These are phyloP conservation scores for Galagoides demidoff DNA, from an alignment of 2,797 vertebrate genomes.

Conservation along the genomic window DNA sequence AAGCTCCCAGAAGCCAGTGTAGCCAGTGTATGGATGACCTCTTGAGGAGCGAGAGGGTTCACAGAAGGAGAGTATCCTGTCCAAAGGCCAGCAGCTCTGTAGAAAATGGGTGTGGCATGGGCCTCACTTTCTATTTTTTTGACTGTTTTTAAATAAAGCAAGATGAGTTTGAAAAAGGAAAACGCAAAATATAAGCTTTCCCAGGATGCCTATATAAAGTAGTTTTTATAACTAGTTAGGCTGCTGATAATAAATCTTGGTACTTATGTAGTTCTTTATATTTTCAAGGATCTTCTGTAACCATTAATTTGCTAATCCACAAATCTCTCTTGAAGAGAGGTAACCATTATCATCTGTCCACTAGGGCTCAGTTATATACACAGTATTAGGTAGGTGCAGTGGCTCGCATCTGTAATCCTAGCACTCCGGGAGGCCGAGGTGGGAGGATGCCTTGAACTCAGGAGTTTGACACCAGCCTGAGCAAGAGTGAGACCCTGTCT, in stretches of 20 bases:
- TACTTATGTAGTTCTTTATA: conserved; percentile 39
- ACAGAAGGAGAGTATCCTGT: not conserved
- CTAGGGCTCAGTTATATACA: not conserved
- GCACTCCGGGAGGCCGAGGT: too few species aligned
- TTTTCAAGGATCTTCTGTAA: conserved; percentile 36
- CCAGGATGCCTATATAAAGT: not conserved
- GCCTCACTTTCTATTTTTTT: not conserved
- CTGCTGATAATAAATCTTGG: conserved; percentile 42
- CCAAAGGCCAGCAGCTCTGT: not conserved
- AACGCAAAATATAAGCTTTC: not conserved
- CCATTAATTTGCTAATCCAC: conserved; percentile 56
- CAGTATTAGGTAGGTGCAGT: not conserved
- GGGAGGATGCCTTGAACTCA: too few species aligned
- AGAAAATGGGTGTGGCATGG: not conserved
- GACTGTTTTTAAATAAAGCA: conserved; percentile 18
- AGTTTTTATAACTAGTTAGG: conserved; percentile 44
- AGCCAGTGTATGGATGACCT: not conserved
- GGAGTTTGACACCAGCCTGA: too few species aligned
- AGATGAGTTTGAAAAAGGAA: conserved; percentile 16
- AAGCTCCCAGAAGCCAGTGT: not conserved
- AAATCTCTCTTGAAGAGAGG: not conserved
- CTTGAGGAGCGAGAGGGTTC: not conserved
- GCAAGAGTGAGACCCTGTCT: too few species aligned
- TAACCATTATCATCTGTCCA: not conserved
- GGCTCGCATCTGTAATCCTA: too few species aligned